phyloP scores from a whole-genome alignment of 1,140 invertebrate species.

The Argopecten irradians region DNA sequence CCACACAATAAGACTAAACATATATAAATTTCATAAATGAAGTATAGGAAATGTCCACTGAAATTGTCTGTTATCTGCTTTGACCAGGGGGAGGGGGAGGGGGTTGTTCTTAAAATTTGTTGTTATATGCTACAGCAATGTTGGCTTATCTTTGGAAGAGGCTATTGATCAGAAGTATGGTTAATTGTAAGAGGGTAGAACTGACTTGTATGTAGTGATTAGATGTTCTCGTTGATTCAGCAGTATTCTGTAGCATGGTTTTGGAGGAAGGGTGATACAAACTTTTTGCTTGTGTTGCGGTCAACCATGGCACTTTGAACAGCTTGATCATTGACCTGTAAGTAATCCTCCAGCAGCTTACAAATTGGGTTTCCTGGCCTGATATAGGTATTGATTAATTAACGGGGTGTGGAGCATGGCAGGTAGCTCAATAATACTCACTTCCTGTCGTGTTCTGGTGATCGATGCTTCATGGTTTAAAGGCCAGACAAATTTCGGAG shows the following conservation, averaged over 20 bases:
- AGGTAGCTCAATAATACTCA: not conserved
- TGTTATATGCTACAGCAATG: not conserved
- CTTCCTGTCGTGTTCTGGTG: not conserved
- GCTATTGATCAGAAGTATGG: not conserved
- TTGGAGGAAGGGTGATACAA: not conserved
- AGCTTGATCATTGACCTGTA: not conserved
- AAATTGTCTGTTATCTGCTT: no score
- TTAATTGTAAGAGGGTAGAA: not conserved
- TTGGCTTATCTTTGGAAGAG: not conserved
- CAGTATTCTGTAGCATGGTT: not conserved
- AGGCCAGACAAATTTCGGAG: not conserved
- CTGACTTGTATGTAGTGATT: not conserved
- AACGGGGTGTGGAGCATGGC: not conserved
- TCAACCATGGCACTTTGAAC: not conserved
- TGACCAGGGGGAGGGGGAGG: no score
- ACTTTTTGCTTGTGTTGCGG: not conserved
- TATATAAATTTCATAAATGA: no score
- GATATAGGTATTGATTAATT: not conserved
- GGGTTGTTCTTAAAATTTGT: no score
- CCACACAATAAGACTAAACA: no score
- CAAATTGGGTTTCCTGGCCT: not conserved
- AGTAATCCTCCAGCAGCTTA: not conserved
- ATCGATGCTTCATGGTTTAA: not conserved
- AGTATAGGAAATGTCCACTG: no score
- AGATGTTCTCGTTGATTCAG: not conserved